Percentiles rank a stretch among this genome's conserved stretches.
Evolutionary conservation across 2,113 vertebrate species (phyloP).

Genomic region (Calypte anna): DNA sequence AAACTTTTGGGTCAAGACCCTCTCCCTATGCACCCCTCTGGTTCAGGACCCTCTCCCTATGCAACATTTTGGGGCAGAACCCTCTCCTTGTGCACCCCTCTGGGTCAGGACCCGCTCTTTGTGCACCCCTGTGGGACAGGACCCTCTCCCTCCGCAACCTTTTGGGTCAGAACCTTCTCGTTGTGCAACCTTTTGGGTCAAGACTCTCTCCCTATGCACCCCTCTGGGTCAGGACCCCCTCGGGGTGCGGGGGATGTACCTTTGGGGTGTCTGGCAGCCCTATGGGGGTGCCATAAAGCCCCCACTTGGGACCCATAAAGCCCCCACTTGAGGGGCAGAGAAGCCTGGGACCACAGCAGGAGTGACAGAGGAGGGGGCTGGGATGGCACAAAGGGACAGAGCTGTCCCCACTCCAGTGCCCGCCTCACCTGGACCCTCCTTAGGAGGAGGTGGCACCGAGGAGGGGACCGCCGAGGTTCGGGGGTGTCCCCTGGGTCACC

Average conservation of each 20-base stretch:
- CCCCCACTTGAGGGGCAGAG: background rate
- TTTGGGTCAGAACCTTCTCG: background rate
- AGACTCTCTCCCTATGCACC: background rate
- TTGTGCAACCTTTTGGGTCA: fast-evolving
- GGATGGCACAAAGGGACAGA: background rate
- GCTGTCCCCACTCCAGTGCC: background rate
- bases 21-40: fast-evolving
- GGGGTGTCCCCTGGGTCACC: background rate
- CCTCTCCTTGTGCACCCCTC: fast-evolving
- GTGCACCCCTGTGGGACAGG: background rate
- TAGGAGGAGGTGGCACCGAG: no score
- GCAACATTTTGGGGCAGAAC: background rate
- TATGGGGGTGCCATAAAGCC: background rate
- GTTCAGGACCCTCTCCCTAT: background rate
- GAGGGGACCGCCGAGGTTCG: no score
- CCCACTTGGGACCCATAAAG: no score
- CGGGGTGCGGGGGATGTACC: background rate
- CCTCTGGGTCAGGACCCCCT: background rate
- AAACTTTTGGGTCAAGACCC: background rate
- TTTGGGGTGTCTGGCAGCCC: background rate
- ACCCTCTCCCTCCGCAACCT: no score
- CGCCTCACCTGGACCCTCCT: background rate
- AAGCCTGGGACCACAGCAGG: background rate
- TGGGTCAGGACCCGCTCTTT: background rate
- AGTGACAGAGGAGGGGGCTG: background rate